Conservation (phyloP, 2,888 invertebrate species). For the Drosophila paramelanica region DNA sequence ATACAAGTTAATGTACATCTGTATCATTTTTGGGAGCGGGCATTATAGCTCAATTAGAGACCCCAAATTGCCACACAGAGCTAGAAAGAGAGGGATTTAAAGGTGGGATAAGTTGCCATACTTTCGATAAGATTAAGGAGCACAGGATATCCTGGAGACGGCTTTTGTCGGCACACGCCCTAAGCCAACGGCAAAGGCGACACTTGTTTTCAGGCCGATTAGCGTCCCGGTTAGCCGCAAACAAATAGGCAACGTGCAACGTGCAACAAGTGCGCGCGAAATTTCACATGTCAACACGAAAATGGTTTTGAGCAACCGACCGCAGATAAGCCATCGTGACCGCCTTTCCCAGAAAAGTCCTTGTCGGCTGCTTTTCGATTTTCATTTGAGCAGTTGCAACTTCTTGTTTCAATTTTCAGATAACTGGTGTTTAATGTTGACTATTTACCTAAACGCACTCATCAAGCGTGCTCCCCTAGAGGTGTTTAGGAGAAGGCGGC, state of each 20-base stretch:
- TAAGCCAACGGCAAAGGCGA: neutral
- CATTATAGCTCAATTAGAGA: slow-evolving; percentile 69
- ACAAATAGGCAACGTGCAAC: slow-evolving; percentile 7
- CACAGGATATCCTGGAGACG: slow-evolving; percentile 47
- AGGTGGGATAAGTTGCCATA: neutral
- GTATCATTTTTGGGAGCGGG: slow-evolving; percentile 12
- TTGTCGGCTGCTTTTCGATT: slow-evolving; percentile 37
- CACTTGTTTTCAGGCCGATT: slow-evolving; percentile 25
- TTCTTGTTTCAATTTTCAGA: slow-evolving; percentile 28
- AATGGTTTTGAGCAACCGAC: slow-evolving; percentile 32
- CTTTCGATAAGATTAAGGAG: slow-evolving; percentile 7
- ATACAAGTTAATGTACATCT: slow-evolving; percentile 1
- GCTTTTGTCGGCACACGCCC: slow-evolving; percentile 47
- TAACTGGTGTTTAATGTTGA: slow-evolving; percentile 12
- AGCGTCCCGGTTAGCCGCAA: slow-evolving; percentile 51
- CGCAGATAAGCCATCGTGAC: slow-evolving; percentile 40
- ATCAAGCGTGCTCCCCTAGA: slow-evolving; percentile 2
- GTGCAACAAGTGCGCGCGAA: slow-evolving; percentile 55
- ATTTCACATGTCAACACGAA: slow-evolving; percentile 66
- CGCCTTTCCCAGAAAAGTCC: slow-evolving; percentile 44
- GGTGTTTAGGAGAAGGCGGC: neutral
- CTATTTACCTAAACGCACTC: slow-evolving; percentile 33
- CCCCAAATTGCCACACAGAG: slow-evolving; percentile 26
- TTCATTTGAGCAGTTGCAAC: slow-evolving; percentile 18
- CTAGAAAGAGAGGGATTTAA: neutral